Base-by-base conservation (phyloP, 2,797 vertebrate genomes). In the Sparidentex hasta region DNA sequence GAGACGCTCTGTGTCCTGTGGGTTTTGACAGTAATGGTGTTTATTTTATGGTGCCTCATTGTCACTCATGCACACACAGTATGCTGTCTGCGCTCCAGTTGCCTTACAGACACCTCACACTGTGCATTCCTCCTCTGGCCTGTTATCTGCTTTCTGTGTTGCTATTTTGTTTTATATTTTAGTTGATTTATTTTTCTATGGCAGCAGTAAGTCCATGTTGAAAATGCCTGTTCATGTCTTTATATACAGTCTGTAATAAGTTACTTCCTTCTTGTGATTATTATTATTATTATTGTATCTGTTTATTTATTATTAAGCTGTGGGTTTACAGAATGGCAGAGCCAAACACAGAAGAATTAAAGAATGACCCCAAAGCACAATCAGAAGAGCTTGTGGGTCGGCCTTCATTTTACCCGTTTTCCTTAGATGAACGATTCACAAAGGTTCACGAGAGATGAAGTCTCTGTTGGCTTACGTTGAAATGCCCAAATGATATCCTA, bases 241-340 rank as follows among this genome's bases (percentile, higher is more conserved):
- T 88, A 65, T 90, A 78, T 59, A 68, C 65, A 47, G 25, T 82
- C 47, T 83, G 67, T 73, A 23, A 65, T 62, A 44, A 44, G 48
- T 84, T 85, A 46, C 51, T 78, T 76, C 73, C 75, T 74, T 89
- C 67, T 80, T 78, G 57, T 87, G 62, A 84, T 86, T 25, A 27
- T 27, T 27, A 27, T 27, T 27, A 27, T 27, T 27, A 27, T 27
- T 27, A 85, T 86, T 81, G 55, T 59, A 77, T 90, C 23, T 68
- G 72, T 89, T 90, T 94, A 93, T 94, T 94, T 94, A 95, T 95
- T 88, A 50, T 71, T 74, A 87, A 82, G 80, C 71, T 90, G 90
- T 86, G 78, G 65, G 84, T 90, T 92, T 92, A 90, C 82, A 80
- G 62, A 92, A 81, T 83, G 86, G 86, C 83, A 67, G 87, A 89